Conservation (phyloP, 2,113 vertebrate genomes). For the Sturnus vulgaris region DNA sequence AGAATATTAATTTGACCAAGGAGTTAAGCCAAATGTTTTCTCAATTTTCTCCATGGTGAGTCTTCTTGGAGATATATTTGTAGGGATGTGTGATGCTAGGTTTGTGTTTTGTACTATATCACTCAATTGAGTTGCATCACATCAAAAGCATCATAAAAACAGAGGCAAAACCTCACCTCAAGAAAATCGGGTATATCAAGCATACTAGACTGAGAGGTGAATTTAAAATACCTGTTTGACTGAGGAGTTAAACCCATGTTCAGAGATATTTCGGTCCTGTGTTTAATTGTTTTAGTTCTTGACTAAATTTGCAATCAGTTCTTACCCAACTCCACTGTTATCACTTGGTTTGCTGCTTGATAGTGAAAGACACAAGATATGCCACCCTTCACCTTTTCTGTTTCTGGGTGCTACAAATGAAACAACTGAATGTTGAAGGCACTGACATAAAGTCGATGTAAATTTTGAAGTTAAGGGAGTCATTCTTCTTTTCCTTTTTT, state of each 20-base stretch:
- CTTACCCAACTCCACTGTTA: neutral
- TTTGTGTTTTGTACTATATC: neutral
- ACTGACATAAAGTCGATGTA: neutral
- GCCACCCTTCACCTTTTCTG: neutral
- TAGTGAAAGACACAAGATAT: neutral
- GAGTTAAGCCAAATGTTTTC: neutral
- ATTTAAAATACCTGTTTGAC: neutral
- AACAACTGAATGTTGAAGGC: neutral
- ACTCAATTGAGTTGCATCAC: rapidly evolving
- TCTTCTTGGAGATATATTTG: neutral
- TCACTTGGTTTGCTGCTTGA: neutral
- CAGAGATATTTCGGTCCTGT: neutral
- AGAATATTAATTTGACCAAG: neutral
- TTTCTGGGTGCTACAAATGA: neutral
- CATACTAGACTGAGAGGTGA: neutral
- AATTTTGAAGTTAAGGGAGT: neutral
- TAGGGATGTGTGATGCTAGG: neutral
- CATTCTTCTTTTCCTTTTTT: neutral
- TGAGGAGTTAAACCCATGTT: neutral
- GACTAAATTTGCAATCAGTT: neutral
- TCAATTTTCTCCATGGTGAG: neutral
- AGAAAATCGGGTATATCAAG: neutral
- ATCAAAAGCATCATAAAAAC: neutral
- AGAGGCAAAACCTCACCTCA: neutral
- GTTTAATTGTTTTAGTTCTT: neutral